These are phyloP conservation scores for Strix uralensis DNA, from an alignment of 2,113 vertebrate species.

Conservation along the genomic window DNA sequence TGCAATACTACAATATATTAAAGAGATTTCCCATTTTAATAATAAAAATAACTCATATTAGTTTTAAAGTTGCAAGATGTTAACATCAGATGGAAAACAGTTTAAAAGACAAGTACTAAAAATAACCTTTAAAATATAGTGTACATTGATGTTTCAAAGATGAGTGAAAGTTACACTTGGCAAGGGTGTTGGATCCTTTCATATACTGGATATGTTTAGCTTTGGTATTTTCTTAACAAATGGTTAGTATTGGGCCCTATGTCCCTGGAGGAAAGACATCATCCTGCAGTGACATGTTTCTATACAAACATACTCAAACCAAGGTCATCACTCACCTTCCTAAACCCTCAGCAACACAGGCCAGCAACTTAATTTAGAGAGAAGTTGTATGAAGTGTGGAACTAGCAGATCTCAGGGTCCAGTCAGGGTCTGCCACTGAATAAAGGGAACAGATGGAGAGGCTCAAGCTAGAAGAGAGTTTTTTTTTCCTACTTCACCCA, in stretches of 20 bases:
- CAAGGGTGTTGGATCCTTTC: slow-evolving; percentile 62
- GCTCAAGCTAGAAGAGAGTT: slow-evolving; percentile 56
- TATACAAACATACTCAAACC: slow-evolving; percentile 74
- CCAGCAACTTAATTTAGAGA: slow-evolving; percentile 69
- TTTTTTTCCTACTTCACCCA: slow-evolving; percentile 36
- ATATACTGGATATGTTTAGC: slow-evolving; percentile 74
- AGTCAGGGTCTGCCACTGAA: slow-evolving; percentile 61
- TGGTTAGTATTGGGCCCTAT: slow-evolving; percentile 68
- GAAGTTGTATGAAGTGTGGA: slow-evolving; percentile 30
- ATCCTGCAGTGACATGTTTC: slow-evolving; percentile 77
- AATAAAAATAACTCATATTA: slow-evolving; percentile 57
- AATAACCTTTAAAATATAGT: slow-evolving; percentile 71
- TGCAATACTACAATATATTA: slow-evolving; percentile 5
- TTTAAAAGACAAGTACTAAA: slow-evolving; percentile 74
- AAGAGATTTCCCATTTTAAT: slow-evolving; percentile 52
- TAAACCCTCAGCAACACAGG: slow-evolving; percentile 58
- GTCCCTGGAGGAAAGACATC: slow-evolving; percentile 75
- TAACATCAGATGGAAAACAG: slow-evolving; percentile 56
- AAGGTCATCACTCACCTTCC: slow-evolving; percentile 78
- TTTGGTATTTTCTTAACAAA: slow-evolving; percentile 73
- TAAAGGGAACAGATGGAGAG: slow-evolving; percentile 66
- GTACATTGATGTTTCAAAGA: slow-evolving; percentile 68
- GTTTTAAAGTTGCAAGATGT: slow-evolving; percentile 64
- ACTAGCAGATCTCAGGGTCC: slow-evolving; percentile 48
- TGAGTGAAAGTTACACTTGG: slow-evolving; percentile 76